Conservation (phyloP, 2,888 invertebrate genomes). For the Thumatha senex region DNA sequence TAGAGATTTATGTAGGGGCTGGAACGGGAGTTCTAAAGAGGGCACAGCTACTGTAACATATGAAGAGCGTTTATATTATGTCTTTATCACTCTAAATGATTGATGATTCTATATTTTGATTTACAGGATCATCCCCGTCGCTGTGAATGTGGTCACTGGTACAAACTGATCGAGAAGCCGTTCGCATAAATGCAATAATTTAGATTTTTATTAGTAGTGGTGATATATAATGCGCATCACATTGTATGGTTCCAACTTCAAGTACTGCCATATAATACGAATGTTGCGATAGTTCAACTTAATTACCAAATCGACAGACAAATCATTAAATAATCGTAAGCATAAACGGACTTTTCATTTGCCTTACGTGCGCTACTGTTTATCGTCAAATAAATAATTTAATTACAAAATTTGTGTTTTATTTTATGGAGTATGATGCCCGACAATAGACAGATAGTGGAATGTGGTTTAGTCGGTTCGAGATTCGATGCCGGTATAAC, state of each 20-base stretch:
- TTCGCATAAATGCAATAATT: constrained; percentile 84
- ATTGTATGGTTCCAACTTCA: constrained; percentile 40
- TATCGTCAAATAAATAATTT: constrained; percentile 45
- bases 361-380: constrained; percentile 28
- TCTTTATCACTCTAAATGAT: too few species aligned
- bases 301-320: constrained; percentile 46
- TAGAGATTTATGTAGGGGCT: too few species aligned
- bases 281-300: constrained; percentile 53
- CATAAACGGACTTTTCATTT: constrained; percentile 66
- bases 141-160: constrained; percentile 98
- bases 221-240: constrained; percentile 59
- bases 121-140: constrained; percentile 92
- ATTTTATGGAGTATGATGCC: constrained; percentile 3
- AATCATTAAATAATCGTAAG: constrained; percentile 74
- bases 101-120: too few species aligned
- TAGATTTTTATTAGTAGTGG: constrained; percentile 67
- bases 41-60: too few species aligned
- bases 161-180: constrained; percentile 92
- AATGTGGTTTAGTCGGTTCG: too few species aligned
- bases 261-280: constrained; percentile 52
- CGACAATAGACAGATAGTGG: too few species aligned
- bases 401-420: constrained; percentile 26
- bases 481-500: too few species aligned
- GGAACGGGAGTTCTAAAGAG: too few species aligned
- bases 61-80: too few species aligned